Conservation (phyloP, 64 coral and sea anemone species). For the Montipora sp. region DNA sequence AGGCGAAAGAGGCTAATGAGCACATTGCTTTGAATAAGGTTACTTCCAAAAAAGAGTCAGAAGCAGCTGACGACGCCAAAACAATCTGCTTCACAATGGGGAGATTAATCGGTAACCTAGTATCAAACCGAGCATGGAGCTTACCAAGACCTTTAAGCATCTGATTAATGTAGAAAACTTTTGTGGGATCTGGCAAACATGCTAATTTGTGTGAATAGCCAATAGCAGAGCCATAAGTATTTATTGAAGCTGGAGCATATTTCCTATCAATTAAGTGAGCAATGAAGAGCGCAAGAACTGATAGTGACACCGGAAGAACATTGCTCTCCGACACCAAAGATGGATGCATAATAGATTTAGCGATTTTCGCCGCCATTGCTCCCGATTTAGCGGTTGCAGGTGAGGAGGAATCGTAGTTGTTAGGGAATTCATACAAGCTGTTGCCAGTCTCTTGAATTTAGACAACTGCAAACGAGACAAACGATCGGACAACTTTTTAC, state of each 20-base stretch:
- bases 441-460: neutral
- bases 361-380: neutral
- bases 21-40: no score
- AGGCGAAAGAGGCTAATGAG: no score
- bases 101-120: conserved; percentile 6
- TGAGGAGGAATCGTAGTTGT: conserved; percentile 17
- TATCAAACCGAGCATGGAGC: conserved; percentile 10
- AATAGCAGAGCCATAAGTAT: conserved; percentile 41
- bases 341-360: conserved; percentile 8
- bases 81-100: neutral
- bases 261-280: neutral
- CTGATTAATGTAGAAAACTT: conserved; percentile 27
- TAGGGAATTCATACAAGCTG: neutral
- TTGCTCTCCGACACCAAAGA: neutral
- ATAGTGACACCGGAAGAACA: neutral
- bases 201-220: conserved; percentile 53
- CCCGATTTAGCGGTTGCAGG: conserved; percentile 16
- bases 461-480: conserved; percentile 39
- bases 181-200: conserved; percentile 32
- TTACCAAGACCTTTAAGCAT: conserved; percentile 66
- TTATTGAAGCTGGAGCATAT: conserved; percentile 41
- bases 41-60: no score
- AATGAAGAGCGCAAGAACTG: neutral
- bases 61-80: no score
- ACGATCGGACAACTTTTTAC: conserved; percentile 18